Conservation (phyloP, 1,140 invertebrate species). For the Drosophila parabipectinata region DNA sequence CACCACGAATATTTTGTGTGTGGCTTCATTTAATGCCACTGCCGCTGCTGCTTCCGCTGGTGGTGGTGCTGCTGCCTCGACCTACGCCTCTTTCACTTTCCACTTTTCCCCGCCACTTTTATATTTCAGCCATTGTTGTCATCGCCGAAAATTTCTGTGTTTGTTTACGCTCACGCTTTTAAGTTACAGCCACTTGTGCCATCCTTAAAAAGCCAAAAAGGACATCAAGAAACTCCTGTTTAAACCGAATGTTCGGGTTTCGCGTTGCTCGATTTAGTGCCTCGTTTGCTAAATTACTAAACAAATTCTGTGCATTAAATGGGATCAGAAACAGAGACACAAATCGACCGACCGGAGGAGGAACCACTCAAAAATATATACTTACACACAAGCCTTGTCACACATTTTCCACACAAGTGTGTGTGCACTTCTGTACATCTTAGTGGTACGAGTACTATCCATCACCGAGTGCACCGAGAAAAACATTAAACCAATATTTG, state of each 20-base stretch:
- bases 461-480: conserved; percentile 11
- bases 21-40: conserved; percentile 57
- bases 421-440: conserved; percentile 7
- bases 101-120: conserved; percentile 2
- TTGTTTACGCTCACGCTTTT: conserved; percentile 47
- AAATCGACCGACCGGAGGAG: conserved; percentile 12
- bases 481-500: not conserved
- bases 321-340: conserved; percentile 28
- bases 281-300: conserved; percentile 34
- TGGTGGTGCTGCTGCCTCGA: not conserved
- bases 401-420: not conserved
- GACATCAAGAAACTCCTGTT: not conserved
- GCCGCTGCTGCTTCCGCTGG: conserved; percentile 21
- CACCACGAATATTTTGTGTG: conserved; percentile 47
- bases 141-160: conserved; percentile 42
- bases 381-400: conserved; percentile 9
- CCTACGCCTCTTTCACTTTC: not conserved
- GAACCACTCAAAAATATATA: conserved; percentile 41
- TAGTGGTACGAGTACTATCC: conserved; percentile 18
- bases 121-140: conserved; percentile 16
- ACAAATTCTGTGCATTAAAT: conserved; percentile 50
- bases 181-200: conserved; percentile 38
- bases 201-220: not conserved
- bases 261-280: conserved; percentile 18
- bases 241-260: too few relatives aligned